Base-by-base conservation (phyloP, 2,113 vertebrate genomes). In the Erythrocercus mccallii region DNA sequence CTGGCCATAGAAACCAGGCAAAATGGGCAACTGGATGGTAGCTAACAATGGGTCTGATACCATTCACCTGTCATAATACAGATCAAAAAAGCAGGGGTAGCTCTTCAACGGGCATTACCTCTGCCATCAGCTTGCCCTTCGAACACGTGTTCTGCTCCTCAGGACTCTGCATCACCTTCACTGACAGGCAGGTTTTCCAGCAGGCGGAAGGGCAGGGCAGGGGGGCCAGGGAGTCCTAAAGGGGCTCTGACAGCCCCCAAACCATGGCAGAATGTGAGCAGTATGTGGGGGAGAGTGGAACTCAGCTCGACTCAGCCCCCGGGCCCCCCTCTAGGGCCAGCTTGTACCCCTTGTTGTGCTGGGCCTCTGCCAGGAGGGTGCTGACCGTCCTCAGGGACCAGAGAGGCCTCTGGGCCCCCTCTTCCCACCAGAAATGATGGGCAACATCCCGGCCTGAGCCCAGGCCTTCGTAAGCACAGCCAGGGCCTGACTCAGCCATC, bases 251-350 rank as follows among this genome's bases (percentile, higher is more conserved):
- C 22, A 82, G 31, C 22, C n/a, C 50, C 17, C 37, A 70, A 3
- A 53, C 10, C 24, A 9, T n/a, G 31, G 4, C 0, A 2, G 19
- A 2, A 10, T 15, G 15, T 27, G 53, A 58, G 6, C 3, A 1
- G 65, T 6, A 0, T 22, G 18, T 9, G 1, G 4, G 16, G n/a
- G 13, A 48, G 14, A 2, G 1, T 1, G 2, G 48, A 10, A 18
- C 6, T 35, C 40, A 60, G 28, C 35, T 68, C 1, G 0, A 50
- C 54, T 60, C 30, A n/a, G 64, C 4, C 23, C 15, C 19, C 0
- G 0, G 14, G 11, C 31, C 35, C n/a, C 61, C 37, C n/a, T 31
- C 38, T n/a, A 16, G 28, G 37, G 45, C 15, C 50, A 50, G 33
- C 40, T 6, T 64, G 48, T 1, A 1, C 22, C 28, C 31, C 45